Evolutionary conservation across 2,797 vertebrate species (phyloP).

Genomic region (Gobionotothen gibberifrons): DNA sequence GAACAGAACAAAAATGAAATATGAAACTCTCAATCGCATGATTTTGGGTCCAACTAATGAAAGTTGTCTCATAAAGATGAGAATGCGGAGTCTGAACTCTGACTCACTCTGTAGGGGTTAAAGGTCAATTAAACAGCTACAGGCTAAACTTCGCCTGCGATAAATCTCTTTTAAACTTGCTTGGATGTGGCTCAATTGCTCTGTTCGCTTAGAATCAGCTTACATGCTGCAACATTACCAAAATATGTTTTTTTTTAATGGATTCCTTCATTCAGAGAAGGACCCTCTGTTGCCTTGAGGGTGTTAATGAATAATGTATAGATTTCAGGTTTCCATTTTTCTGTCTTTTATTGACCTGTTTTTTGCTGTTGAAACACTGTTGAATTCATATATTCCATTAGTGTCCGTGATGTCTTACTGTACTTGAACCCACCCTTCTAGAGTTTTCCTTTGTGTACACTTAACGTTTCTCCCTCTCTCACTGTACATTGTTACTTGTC

Average conservation of each 20-base stretch:
- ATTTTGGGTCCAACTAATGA: not conserved
- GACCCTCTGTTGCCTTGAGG: slow-evolving; percentile 4
- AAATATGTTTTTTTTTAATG: not conserved
- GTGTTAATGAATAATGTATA: slow-evolving; percentile 19
- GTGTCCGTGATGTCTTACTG: slow-evolving; percentile 32
- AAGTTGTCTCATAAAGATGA: not conserved
- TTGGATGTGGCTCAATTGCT: not conserved
- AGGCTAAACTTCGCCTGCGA: slow-evolving; percentile 10
- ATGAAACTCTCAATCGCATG: not conserved
- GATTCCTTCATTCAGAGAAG: slow-evolving; percentile 11
- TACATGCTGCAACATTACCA: slow-evolving; percentile 4
- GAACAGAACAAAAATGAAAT: not conserved
- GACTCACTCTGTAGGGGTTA: slow-evolving; percentile 11
- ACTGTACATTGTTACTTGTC: not conserved
- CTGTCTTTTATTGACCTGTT: slow-evolving; percentile 8
- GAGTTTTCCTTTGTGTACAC: slow-evolving; percentile 42
- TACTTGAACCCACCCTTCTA: slow-evolving; percentile 41
- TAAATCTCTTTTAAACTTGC: not conserved
- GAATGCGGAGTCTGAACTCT: slow-evolving; percentile 11
- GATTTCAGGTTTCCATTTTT: slow-evolving; percentile 29
- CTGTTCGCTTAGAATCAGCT: slow-evolving; percentile 1
- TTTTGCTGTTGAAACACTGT: slow-evolving; percentile 1
- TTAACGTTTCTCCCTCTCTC: slow-evolving; percentile 6
- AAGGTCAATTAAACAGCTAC: slow-evolving; percentile 30
- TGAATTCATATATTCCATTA: slow-evolving; percentile 19